Conservation (phyloP, 2,113 vertebrate genomes). For the Gracilinanus agilis region DNA sequence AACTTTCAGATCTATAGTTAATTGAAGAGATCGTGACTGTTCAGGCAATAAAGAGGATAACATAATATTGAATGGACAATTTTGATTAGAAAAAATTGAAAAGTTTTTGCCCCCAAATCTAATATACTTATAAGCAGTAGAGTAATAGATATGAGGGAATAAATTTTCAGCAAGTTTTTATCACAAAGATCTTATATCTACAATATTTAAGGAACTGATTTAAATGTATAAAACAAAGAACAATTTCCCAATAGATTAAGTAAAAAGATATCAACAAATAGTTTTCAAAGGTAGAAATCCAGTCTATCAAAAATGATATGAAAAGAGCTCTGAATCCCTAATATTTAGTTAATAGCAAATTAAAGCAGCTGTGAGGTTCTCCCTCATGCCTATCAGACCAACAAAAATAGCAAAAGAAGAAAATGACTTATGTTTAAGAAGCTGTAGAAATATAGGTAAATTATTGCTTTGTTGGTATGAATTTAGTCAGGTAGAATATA, state of each 20-base stretch:
- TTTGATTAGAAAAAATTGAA: neutral
- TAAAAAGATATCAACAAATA: neutral
- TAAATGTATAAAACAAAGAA: neutral
- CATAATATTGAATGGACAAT: neutral
- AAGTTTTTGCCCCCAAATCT: neutral
- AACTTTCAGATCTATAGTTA: neutral
- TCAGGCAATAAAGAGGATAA: neutral
- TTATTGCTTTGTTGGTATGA: neutral
- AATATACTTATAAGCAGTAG: neutral
- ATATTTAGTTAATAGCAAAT: neutral
- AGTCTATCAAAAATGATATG: neutral
- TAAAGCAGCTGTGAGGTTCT: neutral
- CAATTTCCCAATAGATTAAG: neutral
- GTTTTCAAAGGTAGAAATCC: neutral
- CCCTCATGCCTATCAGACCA: neutral
- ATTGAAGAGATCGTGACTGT: neutral
- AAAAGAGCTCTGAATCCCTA: neutral
- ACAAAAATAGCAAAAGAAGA: neutral
- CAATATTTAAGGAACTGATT: neutral
- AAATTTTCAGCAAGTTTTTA: neutral
- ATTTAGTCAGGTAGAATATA: neutral
- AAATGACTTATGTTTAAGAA: neutral
- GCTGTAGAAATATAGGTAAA: neutral
- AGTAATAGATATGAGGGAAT: neutral
- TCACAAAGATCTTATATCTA: neutral